Evolutionary conservation across 2,113 vertebrate species (phyloP), one percentile per base, ranked within the genome.

Genomic region (Sceloporus tristichus): DNA sequence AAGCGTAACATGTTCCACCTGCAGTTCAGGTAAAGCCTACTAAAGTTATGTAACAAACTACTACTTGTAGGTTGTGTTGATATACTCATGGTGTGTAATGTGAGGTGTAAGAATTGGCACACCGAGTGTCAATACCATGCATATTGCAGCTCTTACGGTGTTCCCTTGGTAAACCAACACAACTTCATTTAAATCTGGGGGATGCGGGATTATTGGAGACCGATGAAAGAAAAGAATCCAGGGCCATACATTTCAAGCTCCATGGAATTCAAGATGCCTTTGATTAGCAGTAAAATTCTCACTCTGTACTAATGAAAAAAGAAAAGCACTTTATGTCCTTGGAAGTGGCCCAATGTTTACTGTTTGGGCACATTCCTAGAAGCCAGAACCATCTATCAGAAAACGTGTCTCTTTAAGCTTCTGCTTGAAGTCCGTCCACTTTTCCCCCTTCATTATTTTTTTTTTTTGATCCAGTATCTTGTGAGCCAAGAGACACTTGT

Each of bases 401-500:
- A 90, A 38, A 90, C 74, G 59, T 8, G 18, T 21, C 5, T 29
- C 53, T 89, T 53, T 65, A 83, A 0, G 0, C 82, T 84, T 66
- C 65, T 86, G 87, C 83, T 91, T 90, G 83, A 83, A 91, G 82
- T 18, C 80, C 81, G 62, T 34, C 75, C 66, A 1, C 68, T 91
- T 88, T 89, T 85, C 16, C 14, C 54, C 38, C 48, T 48, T 23
- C 10, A 34, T 34, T 34, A 34, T 34, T 34, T 34, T 34, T 62
- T 93, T 92, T 93, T 34, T 86, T 86, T 92, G 82, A 73, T 85
- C 91, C 84, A 77, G 10, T 27, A 78, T 62, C 74, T 87, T 82
- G 29, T 6, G 14, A 94, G 89, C 75, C 92, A 87, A 82, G 85
- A 92, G 88, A 2, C 3, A 59, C 88, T 93, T 88, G 87, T 91